phyloP scores from a whole-genome alignment of 2,797 vertebrate genomes.

The Arctocebus calabarensis region DNA sequence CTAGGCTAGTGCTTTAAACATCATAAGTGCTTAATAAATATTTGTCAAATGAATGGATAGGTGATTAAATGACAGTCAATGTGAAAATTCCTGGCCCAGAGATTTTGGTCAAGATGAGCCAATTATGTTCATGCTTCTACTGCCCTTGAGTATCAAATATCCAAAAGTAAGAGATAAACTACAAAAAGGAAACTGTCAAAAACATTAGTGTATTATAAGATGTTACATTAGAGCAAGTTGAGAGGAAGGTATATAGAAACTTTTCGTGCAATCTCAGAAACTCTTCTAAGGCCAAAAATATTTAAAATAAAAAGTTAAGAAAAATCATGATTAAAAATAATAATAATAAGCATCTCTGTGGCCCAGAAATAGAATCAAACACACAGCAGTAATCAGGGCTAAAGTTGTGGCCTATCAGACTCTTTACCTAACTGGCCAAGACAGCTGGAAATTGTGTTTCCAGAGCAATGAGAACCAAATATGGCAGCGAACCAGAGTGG shows the following conservation, averaged over 20 bases:
- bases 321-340: neutral
- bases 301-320: constrained; percentile 13
- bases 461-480: neutral
- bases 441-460: constrained; percentile 3
- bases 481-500: neutral
- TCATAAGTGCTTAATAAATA: constrained; percentile 35
- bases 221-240: neutral
- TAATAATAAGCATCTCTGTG: neutral
- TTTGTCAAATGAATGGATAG: constrained; percentile 11
- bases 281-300: neutral
- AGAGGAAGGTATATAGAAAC: neutral
- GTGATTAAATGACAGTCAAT: constrained; percentile 23
- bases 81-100: constrained; percentile 19
- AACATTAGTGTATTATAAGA: constrained; percentile 6
- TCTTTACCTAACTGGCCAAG: neutral
- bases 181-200: constrained; percentile 33
- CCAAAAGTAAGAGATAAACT: constrained; percentile 37
- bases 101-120: constrained; percentile 24
- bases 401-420: neutral
- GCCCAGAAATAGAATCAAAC: constrained; percentile 28
- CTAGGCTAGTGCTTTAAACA: neutral
- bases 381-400: neutral
- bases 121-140: constrained; percentile 1
- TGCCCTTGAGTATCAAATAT: neutral
- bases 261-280: neutral